Evolutionary conservation across 1,140 invertebrate genomes (phyloP), one percentile per base, ranked within the genome.

Genomic region (Akabosia matsudoensis): DNA sequence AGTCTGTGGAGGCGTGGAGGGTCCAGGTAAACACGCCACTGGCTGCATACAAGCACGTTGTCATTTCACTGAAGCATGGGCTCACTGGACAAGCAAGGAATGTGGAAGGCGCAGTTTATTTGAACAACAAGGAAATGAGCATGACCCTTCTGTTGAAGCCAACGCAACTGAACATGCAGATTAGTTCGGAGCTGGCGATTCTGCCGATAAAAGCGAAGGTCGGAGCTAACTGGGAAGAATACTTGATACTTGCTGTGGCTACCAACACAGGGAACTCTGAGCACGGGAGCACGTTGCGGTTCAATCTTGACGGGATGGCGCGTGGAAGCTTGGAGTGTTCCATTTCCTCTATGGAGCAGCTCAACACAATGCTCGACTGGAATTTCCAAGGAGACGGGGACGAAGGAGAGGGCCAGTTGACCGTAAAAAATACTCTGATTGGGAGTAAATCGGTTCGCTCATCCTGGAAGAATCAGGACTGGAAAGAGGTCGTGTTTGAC

Each of bases 21-120:
- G 14, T 81, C 0, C 79, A 77, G 52, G 28, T 80, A 4, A 81
- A 78, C 56, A 79, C 54, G 24, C 81, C 81, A 14, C 73, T 82
- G n/a, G 71, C 72, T 16, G 54, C 76, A 1, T 81, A 74, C 31
- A 74, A 81, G 33, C 71, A 80, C 33, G 24, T 81, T 1, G 67
- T 74, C 0, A n/a, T 33, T 1, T 37, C 74, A 3, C 16, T 74
- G 1, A 33, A 72, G 0, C 78, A 77, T 45, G 24, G 22, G 3
- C 14, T 71, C 0, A 51, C 51, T n/a, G 24, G 30, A 10, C 1
- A 28, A 1, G 16, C 14, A 14, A 33, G 64, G 13, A 61, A 14
- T 16, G 26, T 31, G 1, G 34, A 28, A n/a, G 26, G 70, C 0
- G n/a, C 22, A 7, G 16, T 79, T 7, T 18, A 70, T 26, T 37